Evolutionary conservation across 2,888 invertebrate species (phyloP).

Genomic region (Tachina grossa): DNA sequence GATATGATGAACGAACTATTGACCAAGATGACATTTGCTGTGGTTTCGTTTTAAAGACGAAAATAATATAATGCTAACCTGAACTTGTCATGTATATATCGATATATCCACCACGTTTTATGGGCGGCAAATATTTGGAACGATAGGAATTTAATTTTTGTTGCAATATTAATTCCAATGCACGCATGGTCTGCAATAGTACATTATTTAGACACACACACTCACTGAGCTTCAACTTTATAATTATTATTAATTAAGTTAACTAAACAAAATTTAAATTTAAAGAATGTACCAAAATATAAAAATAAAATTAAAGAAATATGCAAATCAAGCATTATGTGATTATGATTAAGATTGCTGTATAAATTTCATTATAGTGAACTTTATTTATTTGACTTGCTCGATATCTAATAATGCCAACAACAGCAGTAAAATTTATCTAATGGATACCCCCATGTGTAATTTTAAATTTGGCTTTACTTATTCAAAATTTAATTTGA

Average conservation of each 20-base stretch:
- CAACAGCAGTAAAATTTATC: not conserved
- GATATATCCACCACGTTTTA: conserved; percentile 91
- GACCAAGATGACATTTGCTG: conserved; percentile 52
- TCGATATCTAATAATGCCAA: not conserved
- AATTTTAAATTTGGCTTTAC: not conserved
- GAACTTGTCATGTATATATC: conserved; percentile 94
- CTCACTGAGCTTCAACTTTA: conserved; percentile 45
- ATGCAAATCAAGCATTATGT: not conserved
- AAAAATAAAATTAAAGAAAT: conserved; percentile 6
- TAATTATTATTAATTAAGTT: conserved; percentile 30
- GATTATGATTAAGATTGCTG: not conserved
- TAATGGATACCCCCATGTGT: not conserved
- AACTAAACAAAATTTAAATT: conserved; percentile 31
- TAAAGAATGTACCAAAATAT: conserved; percentile 26
- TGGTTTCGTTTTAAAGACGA: conserved; percentile 32
- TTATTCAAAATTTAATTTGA: not conserved
- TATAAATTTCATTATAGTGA: too few relatives aligned
- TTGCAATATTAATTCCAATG: conserved; percentile 90
- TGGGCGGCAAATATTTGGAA: conserved; percentile 91
- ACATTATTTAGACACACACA: conserved; percentile 66
- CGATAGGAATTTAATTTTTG: conserved; percentile 88
- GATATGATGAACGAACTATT: conserved; percentile 46
- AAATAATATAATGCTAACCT: conserved; percentile 85
- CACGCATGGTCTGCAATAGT: conserved; percentile 85
- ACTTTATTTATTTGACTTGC: not conserved